Base-by-base conservation (phyloP, 2,797 vertebrate species). In the Pangasius krempfi region DNA sequence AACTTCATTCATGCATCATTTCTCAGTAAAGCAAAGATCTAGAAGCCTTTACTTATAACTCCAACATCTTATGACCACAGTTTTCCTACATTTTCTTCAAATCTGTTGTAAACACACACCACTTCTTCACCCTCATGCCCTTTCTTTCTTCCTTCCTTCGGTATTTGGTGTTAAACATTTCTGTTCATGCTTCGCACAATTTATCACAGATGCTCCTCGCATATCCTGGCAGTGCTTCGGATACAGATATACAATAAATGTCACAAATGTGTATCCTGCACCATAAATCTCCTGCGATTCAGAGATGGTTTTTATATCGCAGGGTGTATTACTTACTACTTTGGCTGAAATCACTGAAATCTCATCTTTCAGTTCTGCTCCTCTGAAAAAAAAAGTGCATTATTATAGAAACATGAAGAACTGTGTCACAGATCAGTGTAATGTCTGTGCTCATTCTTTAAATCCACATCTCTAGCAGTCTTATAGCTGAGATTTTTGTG, bases 191-290 rank as follows among this genome's bases (percentile, higher is more conserved):
- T 86, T 27, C 27, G 1, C 52, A 70, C 88, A 33, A 72, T 88
- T 44, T 37, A 47, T 85, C 75, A 81, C 75, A 80, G 75, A 88
- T 58, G 88, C 75, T 79, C 64, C 37, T 44, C 37, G 20, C 64
- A 70, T 58, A 79, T 79, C 62, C 75, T 80, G 88, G 27, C 83
- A 70, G 83, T 58, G 75, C 50, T 58, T 44, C 20, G 40, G 73
- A 70, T 88, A 72, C 79, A 88, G 88, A 88, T 58, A 84, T 70
- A 80, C 73, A 85, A 54, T 88, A 88, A 84, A 84, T 37, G 83
- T 80, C 73, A 79, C 10, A 50, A 80, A 33, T 2, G 27, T 85
- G 88, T 72, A 72, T 85, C 75, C 88, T 85, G 83, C 1, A 8
- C 37, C 37, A 50, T 88, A 86, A 88, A 85, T 88, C 84, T 70